Evolutionary conservation across 2,113 vertebrate genomes (phyloP), one percentile per base, ranked within the genome.

Genomic region (Channa maculata): DNA sequence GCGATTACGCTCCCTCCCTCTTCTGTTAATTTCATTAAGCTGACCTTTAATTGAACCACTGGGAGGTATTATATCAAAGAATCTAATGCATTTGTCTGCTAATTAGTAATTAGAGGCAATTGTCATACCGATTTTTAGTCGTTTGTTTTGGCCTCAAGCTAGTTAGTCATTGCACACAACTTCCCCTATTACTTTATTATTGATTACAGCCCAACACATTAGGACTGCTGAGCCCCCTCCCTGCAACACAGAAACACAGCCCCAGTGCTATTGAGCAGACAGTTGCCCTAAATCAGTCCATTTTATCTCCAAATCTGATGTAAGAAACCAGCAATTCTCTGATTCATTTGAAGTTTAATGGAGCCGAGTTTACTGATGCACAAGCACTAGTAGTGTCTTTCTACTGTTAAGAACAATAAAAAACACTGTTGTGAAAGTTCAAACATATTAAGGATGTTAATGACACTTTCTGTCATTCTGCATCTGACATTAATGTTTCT

Each of bases 91-190:
- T 41, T 73, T 60, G 49, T 46, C 53, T 69, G 67, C 75, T 88
- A 87, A 87, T 89, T 88, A 86, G 81, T 88, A 83, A 93, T 92
- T 87, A 86, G 75, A 75, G 64, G 63, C 83, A 79, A 83, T 88
- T 87, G 74, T 65, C 51, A 60, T 58, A 71, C 65, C 6, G 52
- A 69, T 89, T 24, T 89, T 88, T 80, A 79, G 72, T 89, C 74
- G 71, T 65, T 64, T 66, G 79, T 83, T 88, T 75, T 77, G 57
- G 84, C 88, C 82, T 71, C 0, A 1, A 74, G 86, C 84, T 59
- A 58, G 45, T 77, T 83, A 72, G 75, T 79, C 77, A 66, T 81
- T 88, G 80, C 71, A 55, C 69, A 65, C 78, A 75, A 66, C 80
- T 74, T 81, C 74, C 64, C 62, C 71, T 39, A 65, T 78, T 86